A percentile compares a stretch with the other conserved stretches of the same genome.
phyloP scores from a whole-genome alignment of 1,140 invertebrate species.

The Drosophila nebulosa region DNA sequence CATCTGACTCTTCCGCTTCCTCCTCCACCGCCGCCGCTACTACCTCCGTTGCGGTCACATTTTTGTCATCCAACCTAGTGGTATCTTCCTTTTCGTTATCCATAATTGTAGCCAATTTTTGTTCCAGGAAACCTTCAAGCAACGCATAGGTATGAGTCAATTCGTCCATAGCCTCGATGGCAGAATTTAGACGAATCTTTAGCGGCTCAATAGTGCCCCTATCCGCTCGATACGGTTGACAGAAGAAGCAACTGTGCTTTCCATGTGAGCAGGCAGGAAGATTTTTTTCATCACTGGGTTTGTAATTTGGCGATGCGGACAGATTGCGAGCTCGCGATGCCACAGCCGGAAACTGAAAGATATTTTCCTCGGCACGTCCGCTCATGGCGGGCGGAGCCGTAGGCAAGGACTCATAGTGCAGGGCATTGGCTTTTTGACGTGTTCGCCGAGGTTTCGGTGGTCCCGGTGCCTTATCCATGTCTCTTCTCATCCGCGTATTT shows the following conservation, averaged over 20 bases:
- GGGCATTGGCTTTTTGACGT: conserved; percentile 31
- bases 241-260: conserved; percentile 57
- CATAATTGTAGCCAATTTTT: conserved; percentile 54
- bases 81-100: conserved; percentile 35
- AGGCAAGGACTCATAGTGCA: conserved; percentile 69
- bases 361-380: conserved; percentile 54
- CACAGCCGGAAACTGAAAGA: conserved; percentile 68
- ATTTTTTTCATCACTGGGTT: conserved; percentile 42
- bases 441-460: conserved; percentile 60
- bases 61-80: not conserved
- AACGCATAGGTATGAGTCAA: conserved; percentile 50
- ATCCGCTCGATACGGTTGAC: conserved; percentile 55
- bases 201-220: conserved; percentile 64
- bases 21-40: not conserved
- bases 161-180: conserved; percentile 68
- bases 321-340: conserved; percentile 54
- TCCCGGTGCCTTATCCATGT: conserved; percentile 46
- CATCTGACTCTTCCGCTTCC: not conserved
- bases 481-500: conserved; percentile 33
- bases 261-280: conserved; percentile 51
- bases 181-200: conserved; percentile 56
- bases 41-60: conserved; percentile 7
- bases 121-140: conserved; percentile 60
- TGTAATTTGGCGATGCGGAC: conserved; percentile 55
- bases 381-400: conserved; percentile 72